These are phyloP conservation scores for Montipora capricornis DNA, from an alignment of 64 coral and sea anemone species.

Conservation along the genomic window DNA sequence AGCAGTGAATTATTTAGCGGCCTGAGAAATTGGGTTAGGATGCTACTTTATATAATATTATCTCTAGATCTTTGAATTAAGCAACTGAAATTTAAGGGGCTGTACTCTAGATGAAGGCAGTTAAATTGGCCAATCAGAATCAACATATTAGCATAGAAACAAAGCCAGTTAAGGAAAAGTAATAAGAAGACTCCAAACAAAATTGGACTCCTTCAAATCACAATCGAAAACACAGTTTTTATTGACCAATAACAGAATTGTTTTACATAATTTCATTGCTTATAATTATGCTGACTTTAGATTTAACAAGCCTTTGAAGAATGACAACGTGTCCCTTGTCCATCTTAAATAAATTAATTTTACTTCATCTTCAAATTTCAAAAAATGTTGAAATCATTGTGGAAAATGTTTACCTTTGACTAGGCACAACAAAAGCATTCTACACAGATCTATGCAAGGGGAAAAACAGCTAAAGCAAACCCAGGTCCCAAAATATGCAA, in stretches of 20 bases:
- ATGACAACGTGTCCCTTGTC: neutral
- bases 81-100: too few relatives aligned
- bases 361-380: neutral
- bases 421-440: neutral
- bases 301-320: neutral
- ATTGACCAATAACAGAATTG: neutral
- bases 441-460: neutral
- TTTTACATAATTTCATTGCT: neutral
- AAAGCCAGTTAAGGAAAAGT: too few relatives aligned
- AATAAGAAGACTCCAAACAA: too few relatives aligned
- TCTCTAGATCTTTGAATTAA: too few relatives aligned
- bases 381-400: conserved; percentile 4
- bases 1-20: too few relatives aligned
- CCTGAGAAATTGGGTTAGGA: too few relatives aligned
- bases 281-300: neutral
- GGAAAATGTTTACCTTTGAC: neutral
- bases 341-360: conserved; percentile 44
- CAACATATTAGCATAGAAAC: too few relatives aligned
- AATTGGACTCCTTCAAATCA: too few relatives aligned
- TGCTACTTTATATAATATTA: too few relatives aligned
- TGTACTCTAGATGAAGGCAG: too few relatives aligned
- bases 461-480: neutral
- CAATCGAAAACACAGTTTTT: neutral
- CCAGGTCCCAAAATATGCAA: conserved; percentile 14
- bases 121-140: too few relatives aligned